Evolutionary conservation across 2,888 invertebrate genomes (phyloP).

Genomic region (Brenthis ino): DNA sequence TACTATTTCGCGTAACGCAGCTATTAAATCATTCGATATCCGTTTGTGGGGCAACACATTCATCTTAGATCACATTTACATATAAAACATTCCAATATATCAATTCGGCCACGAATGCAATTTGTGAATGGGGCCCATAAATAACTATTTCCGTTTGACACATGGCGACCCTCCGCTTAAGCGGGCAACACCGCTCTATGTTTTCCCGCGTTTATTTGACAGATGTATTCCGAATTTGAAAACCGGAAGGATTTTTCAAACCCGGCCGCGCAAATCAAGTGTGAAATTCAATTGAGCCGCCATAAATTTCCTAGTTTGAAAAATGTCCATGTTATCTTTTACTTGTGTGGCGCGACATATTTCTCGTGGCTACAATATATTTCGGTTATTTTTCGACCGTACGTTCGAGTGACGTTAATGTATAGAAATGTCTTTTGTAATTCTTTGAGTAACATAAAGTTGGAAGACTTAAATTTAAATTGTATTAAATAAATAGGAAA

Average conservation of each 20-base stretch:
- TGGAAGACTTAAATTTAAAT: too few relatives aligned
- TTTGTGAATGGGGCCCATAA: slow-evolving; percentile 79
- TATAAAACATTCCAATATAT: slow-evolving; percentile 81
- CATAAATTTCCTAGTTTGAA: slow-evolving; percentile 72
- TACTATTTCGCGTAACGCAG: slow-evolving; percentile 37
- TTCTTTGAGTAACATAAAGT: slow-evolving; percentile 50
- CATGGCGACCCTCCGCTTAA: slow-evolving; percentile 69
- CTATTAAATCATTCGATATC: slow-evolving; percentile 68
- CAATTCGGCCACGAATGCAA: slow-evolving; percentile 80
- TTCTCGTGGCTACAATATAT: slow-evolving; percentile 25
- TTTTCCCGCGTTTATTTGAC: slow-evolving; percentile 77
- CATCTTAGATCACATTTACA: slow-evolving; percentile 76
- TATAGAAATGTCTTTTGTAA: neutral
- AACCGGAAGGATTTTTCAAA: slow-evolving; percentile 73
- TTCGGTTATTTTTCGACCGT: slow-evolving; percentile 6
- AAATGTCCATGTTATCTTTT: slow-evolving; percentile 54
- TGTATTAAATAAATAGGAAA: too few relatives aligned
- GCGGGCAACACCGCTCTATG: slow-evolving; percentile 61
- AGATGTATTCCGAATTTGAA: slow-evolving; percentile 72
- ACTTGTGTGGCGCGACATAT: slow-evolving; percentile 23
- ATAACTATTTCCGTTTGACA: slow-evolving; percentile 81
- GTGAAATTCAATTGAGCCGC: slow-evolving; percentile 79
- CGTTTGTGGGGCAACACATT: slow-evolving; percentile 73
- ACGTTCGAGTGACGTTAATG: neutral
- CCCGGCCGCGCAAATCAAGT: slow-evolving; percentile 70